Percentiles rank a stretch among this genome's conserved stretches.
Evolutionary conservation across 2,797 vertebrate genomes (phyloP).

Genomic region (Leptoclinus maculatus): DNA sequence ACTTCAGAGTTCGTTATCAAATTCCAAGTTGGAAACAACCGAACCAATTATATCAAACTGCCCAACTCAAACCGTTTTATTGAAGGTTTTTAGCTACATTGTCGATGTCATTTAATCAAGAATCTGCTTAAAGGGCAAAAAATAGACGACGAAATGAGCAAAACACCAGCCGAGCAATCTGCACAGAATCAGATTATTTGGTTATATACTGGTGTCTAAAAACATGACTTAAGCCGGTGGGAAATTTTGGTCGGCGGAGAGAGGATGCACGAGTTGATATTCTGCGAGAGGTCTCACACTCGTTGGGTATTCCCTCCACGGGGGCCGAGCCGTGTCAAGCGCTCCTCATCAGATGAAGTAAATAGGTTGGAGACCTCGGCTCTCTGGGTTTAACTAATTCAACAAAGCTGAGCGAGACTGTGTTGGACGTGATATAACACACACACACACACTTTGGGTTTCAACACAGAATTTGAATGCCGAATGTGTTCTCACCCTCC

Average conservation of each 20-base stretch:
- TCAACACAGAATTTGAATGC: slow-evolving; percentile 25
- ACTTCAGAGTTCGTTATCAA: not conserved
- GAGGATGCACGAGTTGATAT: slow-evolving; percentile 20
- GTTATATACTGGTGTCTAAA: not conserved
- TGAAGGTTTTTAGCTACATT: too few species aligned
- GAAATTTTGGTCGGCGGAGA: not conserved
- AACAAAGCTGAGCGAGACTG: slow-evolving; percentile 17
- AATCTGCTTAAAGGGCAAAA: not conserved
- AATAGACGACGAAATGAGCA: too few species aligned
- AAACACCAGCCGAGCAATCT: too few species aligned
- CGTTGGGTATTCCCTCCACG: slow-evolving; percentile 2
- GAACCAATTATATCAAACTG: not conserved
- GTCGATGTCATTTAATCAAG: not conserved
- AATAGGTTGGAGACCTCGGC: slow-evolving; percentile 15
- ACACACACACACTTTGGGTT: slow-evolving; percentile 14
- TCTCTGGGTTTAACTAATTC: slow-evolving; percentile 30
- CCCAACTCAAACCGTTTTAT: not conserved
- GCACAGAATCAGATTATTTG: too few species aligned
- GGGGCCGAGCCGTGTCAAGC: not conserved
- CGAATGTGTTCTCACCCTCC: slow-evolving; percentile 3
- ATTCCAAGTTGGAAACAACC: not conserved
- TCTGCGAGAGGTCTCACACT: not conserved
- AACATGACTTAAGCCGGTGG: not conserved
- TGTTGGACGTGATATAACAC: slow-evolving; percentile 16
- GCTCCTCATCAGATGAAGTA: slow-evolving; percentile 15